Evolutionary conservation across 2,888 invertebrate species (phyloP).

Genomic region (Phortica okadai): DNA sequence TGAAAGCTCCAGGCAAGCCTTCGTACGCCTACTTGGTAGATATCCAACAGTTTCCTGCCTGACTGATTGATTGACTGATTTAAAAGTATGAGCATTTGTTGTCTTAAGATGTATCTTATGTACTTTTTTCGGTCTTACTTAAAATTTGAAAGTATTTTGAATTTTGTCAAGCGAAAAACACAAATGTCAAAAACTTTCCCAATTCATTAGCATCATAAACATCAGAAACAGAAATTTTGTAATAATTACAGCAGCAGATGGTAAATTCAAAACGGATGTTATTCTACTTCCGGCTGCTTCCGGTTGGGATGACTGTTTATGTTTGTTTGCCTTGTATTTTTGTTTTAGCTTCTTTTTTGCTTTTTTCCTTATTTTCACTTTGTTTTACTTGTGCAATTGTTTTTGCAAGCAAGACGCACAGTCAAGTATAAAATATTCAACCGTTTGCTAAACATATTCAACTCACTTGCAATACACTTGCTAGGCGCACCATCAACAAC

Average conservation of each 20-base stretch:
- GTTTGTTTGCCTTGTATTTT: conserved; percentile 18
- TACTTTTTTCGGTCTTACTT: too few species aligned
- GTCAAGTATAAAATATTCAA: conserved; percentile 1
- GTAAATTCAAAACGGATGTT: not conserved
- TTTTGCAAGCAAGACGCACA: conserved; percentile 5
- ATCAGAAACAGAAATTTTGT: not conserved
- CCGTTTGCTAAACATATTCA: conserved; percentile 33
- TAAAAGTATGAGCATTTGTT: too few species aligned
- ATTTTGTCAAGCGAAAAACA: too few species aligned
- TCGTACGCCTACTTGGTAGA: too few species aligned
- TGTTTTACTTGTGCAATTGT: conserved; percentile 51
- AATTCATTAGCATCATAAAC: not conserved
- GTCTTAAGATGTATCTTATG: too few species aligned
- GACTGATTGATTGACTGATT: too few species aligned
- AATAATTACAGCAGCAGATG: not conserved
- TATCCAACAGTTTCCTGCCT: too few species aligned
- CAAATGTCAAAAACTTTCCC: not conserved
- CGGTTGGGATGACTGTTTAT: conserved; percentile 31
- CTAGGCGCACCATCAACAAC: conserved; percentile 15
- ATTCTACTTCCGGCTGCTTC: conserved; percentile 34
- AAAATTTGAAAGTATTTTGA: too few species aligned
- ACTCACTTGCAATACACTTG: conserved; percentile 12
- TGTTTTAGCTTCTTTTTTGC: conserved; percentile 35
- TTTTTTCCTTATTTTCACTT: conserved; percentile 35
- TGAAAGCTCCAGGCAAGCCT: too few species aligned